phyloP scores from a whole-genome alignment of 2,888 invertebrate genomes.

The Agrilus biguttatus region DNA sequence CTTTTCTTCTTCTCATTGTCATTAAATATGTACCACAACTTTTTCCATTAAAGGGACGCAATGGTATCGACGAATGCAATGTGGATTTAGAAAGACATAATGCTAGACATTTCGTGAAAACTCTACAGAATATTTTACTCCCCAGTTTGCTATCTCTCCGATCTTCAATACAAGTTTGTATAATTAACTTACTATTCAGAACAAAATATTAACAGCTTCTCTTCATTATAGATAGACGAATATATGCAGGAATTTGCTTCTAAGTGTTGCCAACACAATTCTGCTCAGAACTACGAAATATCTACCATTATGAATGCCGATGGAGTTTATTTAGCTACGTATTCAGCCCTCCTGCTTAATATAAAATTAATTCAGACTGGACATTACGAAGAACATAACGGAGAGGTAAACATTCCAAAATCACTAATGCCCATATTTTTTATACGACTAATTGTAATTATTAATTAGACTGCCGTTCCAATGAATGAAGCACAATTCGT shows the following conservation, averaged over 20 bases:
- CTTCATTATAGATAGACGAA: constrained; percentile 54
- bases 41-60: constrained; percentile 22
- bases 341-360: constrained; percentile 69
- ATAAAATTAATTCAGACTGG: constrained; percentile 62
- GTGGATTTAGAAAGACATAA: constrained; percentile 78
- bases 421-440: background rate
- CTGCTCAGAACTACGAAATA: constrained; percentile 46
- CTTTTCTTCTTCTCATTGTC: background rate
- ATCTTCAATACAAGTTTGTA: constrained; percentile 58
- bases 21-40: background rate
- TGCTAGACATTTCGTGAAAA: constrained; percentile 69
- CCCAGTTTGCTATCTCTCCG: constrained; percentile 61
- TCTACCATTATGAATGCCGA: constrained; percentile 84
- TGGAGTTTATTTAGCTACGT: constrained; percentile 84
- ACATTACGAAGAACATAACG: constrained; percentile 48
- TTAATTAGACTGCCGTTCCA: constrained; percentile 29
- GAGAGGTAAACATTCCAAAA: background rate
- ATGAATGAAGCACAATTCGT: constrained; percentile 79
- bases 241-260: constrained; percentile 86
- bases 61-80: constrained; percentile 46
- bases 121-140: constrained; percentile 56
- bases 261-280: constrained; percentile 73
- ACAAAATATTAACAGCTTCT: background rate
- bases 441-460: background rate
- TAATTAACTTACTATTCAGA: constrained; percentile 1